Base-by-base conservation (phyloP, 2,888 invertebrate species). In the Desoria tigrina region DNA sequence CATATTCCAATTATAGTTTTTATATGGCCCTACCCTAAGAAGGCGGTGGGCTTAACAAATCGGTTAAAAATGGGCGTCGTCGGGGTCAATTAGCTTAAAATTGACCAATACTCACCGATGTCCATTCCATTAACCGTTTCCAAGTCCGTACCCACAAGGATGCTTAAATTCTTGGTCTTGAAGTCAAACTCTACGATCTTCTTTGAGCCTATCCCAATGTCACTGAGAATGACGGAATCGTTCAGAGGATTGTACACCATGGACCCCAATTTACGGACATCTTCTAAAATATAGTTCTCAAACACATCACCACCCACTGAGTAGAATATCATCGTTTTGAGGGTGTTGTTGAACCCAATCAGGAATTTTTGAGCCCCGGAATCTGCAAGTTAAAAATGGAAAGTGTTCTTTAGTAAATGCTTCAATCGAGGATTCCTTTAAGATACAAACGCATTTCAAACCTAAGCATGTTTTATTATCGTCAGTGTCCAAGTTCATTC, bases 231-330 rank as follows among this genome's bases (percentile, higher is more conserved):
- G 2, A 81, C 57, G 3, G 74, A 76, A 21, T 77, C 77, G 65
- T 82, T 82, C 0, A 83, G 72, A 2, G 83, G 83, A 74, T 90
- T 86, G 75, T 86, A 90, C 0, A 87, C 84, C 79, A 92, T 80
- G 18, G 87, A 87, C 54, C 86, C 86, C 16, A 90, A 84, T 6
- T 84, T 81, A 14, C 69, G 78, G 57, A 80, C 49, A 18, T 64
- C 54, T 7, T 66, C 50, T 1, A 75, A 18, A 9, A 28, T 28
- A 18, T 42, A 57, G 14, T 66, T 78, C 0, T 79, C 77, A 18
- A 79, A 70, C 60, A 79, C 78, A 63, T 80, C 79, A 45, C 78
- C 78, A 56, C 80, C 80, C 26, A 81, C 79, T 14, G 79, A 78
- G 57, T 78, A 78, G 23, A 75, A 68, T 26, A 69, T 65, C 64